Evolutionary conservation across 2,797 vertebrate genomes (phyloP), one percentile per base, ranked within the genome.

Genomic region (Momotus momota): DNA sequence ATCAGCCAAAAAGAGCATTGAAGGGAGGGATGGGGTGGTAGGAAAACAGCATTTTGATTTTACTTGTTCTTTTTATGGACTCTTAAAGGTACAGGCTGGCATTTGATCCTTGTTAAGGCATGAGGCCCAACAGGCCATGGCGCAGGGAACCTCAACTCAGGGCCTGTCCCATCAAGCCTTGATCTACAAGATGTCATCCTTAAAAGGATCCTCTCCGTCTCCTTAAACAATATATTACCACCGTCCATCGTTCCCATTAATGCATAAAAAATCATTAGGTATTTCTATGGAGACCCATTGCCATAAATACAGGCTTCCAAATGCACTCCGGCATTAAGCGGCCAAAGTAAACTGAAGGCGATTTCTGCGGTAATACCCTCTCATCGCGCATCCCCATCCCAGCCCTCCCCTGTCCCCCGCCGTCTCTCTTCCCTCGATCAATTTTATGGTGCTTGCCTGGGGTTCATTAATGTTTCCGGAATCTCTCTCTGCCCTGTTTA

Each of bases 401-500:
- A 65, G 71, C 95, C 67, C 35, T 95, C 94, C 96, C 89, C 43
- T 90, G 61, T 33, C 13, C 89, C 83, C 90, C 78, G 58, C 95
- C 54, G 91, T 97, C 98, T 97, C 98, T 98, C 87, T 97, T 91
- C 98, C 98, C 98, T 98, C 97, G 98, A 99, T 99, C 99, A 99
- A 99, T 99, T 99, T 99, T 99, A 99, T 98, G 99, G 99, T 99
- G 98, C 99, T 98, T 98, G 98, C 98, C 98, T 98, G 98, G 98
- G 99, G 98, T 98, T 99, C 96, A 98, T 98, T 99, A 99, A 99
- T 99, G 99, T 98, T 99, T 99, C 99, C 98, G 99, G 99, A 98
- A 97, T 98, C 98, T 98, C 98, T 99, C 98, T 98, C 99, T 98
- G 98, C 98, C 99, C 98, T 98, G 98, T 98, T 99, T 98, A 99